Evolutionary conservation across 2,113 vertebrate genomes (phyloP).

Genomic region (Nipponia nippon): DNA sequence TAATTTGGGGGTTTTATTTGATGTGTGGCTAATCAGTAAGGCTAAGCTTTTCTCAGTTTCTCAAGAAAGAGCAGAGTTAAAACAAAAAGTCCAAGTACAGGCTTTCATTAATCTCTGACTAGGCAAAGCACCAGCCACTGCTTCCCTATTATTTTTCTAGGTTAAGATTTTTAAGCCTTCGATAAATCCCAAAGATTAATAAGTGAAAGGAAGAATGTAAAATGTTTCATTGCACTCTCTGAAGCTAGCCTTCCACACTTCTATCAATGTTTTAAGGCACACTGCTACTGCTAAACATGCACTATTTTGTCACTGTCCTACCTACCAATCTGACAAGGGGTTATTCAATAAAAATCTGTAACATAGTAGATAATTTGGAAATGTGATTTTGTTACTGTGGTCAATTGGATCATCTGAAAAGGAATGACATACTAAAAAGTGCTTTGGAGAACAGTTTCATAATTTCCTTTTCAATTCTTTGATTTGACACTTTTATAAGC

Average conservation of each 20-base stretch:
- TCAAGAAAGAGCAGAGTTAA: neutral
- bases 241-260: neutral
- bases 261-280: neutral
- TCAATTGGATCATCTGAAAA: neutral
- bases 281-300: neutral
- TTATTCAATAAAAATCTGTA: neutral
- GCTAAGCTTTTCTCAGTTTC: neutral
- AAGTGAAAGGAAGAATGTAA: neutral
- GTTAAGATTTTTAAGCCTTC: neutral
- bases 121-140: neutral
- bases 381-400: neutral
- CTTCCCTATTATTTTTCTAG: neutral
- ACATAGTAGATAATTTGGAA: neutral
- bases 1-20: neutral
- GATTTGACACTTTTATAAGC: neutral
- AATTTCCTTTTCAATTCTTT: neutral
- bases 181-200: neutral
- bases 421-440: neutral
- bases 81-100: neutral
- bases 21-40: neutral
- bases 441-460: neutral
- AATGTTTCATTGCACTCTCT: neutral
- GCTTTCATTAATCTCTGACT: neutral
- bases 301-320: neutral
- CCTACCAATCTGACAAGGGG: neutral